Evolutionary conservation across 2,888 invertebrate genomes (phyloP), one percentile per base, ranked within the genome.

Genomic region (Ceramica pisi): DNA sequence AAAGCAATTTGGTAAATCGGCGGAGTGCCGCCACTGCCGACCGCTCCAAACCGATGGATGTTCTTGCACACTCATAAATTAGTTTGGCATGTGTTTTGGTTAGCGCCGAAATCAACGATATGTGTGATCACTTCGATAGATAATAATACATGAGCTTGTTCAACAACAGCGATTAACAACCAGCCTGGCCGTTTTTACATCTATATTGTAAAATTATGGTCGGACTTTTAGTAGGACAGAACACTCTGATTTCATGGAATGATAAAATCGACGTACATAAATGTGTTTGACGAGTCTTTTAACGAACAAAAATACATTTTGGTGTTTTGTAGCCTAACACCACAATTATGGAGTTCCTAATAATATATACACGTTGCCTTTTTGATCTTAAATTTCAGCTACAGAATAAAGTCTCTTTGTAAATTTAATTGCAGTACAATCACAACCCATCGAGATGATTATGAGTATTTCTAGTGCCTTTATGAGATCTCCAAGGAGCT

Each of bases 1-100:
- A 83, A 82, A 89, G 88, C 84, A 87, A 89, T 90, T 89, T 88
- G 84, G 85, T 84, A 87, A 88, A 89, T 87, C 88, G 89, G 77
- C 68, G 66, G 71, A 76, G 75, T 84, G 73, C 80, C 78, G 80
- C 82, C 75, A 60, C 78, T 63, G 74, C 78, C 65, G 75, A 71
- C 77, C 83, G 84, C 70, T 78, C 85, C 78, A 78, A 78, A 82
- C 85, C 86, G 83, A 87, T 85, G 86, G 85, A 83, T 82, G 86
- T 85, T 88, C 85, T 88, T 87, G 81, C 82, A 85, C 79, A 83
- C 84, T 88, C 87, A 85, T 89, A 89, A 86, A 88, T 88, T 83
- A 84, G 80, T 81, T 81, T 71, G 83, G 71, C 75, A 79, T 78
- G 83, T 83, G 71, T 86, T 86, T 81, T 76, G 84, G 86, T 85